Conservation (phyloP, 2,888 invertebrate species). For the Micoletzkya japonica region DNA sequence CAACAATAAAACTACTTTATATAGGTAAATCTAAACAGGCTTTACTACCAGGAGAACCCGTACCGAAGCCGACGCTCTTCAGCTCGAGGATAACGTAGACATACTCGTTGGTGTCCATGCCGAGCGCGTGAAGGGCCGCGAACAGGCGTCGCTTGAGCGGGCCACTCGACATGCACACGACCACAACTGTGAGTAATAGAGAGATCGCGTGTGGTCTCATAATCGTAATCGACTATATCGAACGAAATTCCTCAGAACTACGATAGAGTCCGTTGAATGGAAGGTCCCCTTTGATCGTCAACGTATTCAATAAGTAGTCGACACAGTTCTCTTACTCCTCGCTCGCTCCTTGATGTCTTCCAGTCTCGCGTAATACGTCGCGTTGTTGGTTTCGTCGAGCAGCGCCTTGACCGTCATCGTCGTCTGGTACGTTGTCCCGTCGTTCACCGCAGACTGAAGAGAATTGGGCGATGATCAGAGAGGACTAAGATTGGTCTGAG, state of each 20-base stretch:
- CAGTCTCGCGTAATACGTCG: slow-evolving; percentile 9
- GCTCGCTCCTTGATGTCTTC: slow-evolving; percentile 4
- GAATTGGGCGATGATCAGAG: not conserved
- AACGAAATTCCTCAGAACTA: not conserved
- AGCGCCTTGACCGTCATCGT: not conserved
- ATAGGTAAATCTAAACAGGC: too few relatives aligned
- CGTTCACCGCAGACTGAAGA: slow-evolving; percentile 15
- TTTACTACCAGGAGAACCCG: too few relatives aligned
- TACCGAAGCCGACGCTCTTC: slow-evolving; percentile 45
- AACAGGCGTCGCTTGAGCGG: slow-evolving; percentile 12
- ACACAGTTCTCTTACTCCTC: not conserved
- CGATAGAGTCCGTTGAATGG: not conserved
- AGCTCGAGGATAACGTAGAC: slow-evolving; percentile 50
- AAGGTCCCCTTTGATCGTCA: too few relatives aligned
- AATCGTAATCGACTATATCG: not conserved
- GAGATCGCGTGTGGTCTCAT: not conserved
- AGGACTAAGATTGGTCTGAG: not conserved
- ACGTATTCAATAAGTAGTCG: too few relatives aligned
- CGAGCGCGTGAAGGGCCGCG: slow-evolving; percentile 25
- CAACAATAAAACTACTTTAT: too few relatives aligned
- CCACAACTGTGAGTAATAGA: slow-evolving; percentile 15
- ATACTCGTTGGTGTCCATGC: slow-evolving; percentile 52
- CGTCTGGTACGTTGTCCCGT: slow-evolving; percentile 10
- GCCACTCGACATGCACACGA: slow-evolving; percentile 6
- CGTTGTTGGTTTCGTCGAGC: slow-evolving; percentile 9